Conservation (phyloP, 2,888 invertebrate genomes). For the Thelaira solivaga region DNA sequence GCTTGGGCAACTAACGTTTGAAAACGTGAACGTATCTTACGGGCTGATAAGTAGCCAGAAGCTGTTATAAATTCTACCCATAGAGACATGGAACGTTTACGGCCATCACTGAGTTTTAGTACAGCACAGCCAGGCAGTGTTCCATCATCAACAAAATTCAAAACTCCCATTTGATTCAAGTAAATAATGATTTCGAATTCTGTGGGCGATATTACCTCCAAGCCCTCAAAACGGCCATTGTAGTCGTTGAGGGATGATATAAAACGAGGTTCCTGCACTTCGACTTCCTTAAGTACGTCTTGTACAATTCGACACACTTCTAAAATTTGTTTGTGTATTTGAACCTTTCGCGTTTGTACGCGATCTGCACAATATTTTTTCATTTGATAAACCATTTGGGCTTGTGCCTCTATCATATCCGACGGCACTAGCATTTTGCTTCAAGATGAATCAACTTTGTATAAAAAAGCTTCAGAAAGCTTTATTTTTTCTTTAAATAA, state of each 20-base stretch:
- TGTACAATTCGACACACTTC: conserved; percentile 95
- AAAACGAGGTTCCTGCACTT: conserved; percentile 95
- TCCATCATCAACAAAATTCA: conserved; percentile 98
- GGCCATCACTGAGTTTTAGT: conserved; percentile 94
- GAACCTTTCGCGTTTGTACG: conserved; percentile 90
- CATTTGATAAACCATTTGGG: conserved; percentile 96
- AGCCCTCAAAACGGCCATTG: conserved; percentile 93
- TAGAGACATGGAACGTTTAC: conserved; percentile 97
- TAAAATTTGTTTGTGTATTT: conserved; percentile 91
- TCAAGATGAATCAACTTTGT: background rate
- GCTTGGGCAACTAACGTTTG: conserved; percentile 93
- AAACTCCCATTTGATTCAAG: conserved; percentile 98
- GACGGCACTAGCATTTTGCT: conserved; percentile 91
- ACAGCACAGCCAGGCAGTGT: conserved; percentile 95
- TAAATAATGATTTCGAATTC: conserved; percentile 97
- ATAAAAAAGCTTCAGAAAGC: conserved; percentile 7
- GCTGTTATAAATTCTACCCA: conserved; percentile 99
- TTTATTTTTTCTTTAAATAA: background rate
- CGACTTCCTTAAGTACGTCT: conserved; percentile 96
- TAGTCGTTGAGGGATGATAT: conserved; percentile 94
- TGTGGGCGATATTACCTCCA: conserved; percentile 93
- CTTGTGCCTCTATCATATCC: conserved; percentile 96
- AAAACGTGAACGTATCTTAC: conserved; percentile 95
- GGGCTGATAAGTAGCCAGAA: conserved; percentile 95
- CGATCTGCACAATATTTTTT: conserved; percentile 96